These are phyloP conservation scores for Hirtodrosophila alboralis DNA, from an alignment of 2,888 invertebrate genomes.

Conservation along the genomic window DNA sequence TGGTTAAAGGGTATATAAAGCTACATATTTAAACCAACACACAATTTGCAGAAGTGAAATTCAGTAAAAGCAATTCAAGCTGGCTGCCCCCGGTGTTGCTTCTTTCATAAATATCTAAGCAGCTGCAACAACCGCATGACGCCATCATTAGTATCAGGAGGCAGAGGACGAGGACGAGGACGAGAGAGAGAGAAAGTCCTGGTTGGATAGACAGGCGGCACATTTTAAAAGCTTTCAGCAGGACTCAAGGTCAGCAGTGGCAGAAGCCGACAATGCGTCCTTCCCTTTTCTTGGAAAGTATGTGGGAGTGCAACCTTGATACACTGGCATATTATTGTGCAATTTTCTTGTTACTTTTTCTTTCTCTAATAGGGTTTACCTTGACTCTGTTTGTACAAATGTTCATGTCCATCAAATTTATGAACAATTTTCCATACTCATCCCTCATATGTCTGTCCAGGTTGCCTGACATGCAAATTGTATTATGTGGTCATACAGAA, in stretches of 20 bases:
- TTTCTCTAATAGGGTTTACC: constrained; percentile 40
- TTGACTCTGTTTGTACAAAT: constrained; percentile 31
- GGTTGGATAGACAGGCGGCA: constrained; percentile 2
- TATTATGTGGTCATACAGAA: constrained; percentile 38
- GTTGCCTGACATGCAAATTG: constrained; percentile 52
- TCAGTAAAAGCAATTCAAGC: constrained; percentile 23
- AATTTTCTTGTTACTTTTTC: constrained; percentile 59
- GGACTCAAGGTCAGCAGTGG: constrained; percentile 27
- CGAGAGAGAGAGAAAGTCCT: background rate
- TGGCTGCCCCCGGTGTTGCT: constrained; percentile 14
- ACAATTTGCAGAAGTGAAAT: constrained; percentile 36
- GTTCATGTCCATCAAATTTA: constrained; percentile 14
- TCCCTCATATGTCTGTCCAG: constrained; percentile 9
- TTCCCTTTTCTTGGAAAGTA: background rate
- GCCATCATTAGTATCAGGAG: constrained; percentile 35
- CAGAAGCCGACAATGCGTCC: constrained; percentile 16
- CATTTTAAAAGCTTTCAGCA: constrained; percentile 24
- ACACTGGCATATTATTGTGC: constrained; percentile 45
- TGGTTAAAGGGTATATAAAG: too few species aligned
- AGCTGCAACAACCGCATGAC: constrained; percentile 54
- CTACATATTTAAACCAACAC: too few species aligned
- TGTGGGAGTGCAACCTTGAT: too few species aligned
- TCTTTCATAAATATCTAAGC: constrained; percentile 74
- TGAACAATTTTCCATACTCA: constrained; percentile 13
- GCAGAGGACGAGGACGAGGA: too few species aligned